A percentile compares a stretch with the other conserved stretches of the same genome.
These are phyloP conservation scores for Luidia sarsii DNA, from an alignment of 53 echinoderm and acorn worm species.

Conservation along the genomic window DNA sequence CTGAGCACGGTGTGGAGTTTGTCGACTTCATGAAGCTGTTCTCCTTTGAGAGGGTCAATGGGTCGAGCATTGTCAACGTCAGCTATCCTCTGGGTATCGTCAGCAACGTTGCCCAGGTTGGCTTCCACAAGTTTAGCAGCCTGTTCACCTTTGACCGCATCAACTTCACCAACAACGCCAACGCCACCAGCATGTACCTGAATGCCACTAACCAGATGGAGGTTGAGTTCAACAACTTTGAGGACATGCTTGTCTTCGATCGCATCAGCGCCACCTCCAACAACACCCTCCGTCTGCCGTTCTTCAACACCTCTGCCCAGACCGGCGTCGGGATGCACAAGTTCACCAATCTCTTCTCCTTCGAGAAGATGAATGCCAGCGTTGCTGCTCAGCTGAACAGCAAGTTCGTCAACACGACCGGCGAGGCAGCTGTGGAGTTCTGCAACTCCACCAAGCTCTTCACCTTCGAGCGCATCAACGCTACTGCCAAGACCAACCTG, in stretches of 20 bases:
- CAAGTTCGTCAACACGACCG: conserved; percentile 57
- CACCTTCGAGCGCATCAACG: conserved; percentile 70
- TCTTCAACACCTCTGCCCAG: conserved; percentile 51
- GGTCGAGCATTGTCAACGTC: conserved; percentile 41
- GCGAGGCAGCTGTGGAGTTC: conserved; percentile 50
- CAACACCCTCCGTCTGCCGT: conserved; percentile 47
- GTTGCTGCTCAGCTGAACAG: conserved; percentile 36
- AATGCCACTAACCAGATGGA: conserved; percentile 59
- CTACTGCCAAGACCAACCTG: conserved; percentile 55
- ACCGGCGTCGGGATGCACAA: conserved; percentile 52
- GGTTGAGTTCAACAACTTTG: conserved; percentile 57
- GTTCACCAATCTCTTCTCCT: conserved; percentile 64
- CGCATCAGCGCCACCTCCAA: conserved; percentile 54
- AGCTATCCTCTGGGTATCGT: conserved; percentile 36
- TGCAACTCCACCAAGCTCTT: conserved; percentile 64
- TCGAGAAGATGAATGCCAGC: conserved; percentile 61
- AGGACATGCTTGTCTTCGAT: conserved; percentile 55
- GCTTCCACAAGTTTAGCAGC: conserved; percentile 52
- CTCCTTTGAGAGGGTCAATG: conserved; percentile 67
- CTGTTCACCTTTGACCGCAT: conserved; percentile 57
- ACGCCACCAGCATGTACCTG: conserved; percentile 50
- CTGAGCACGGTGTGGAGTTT: conserved; percentile 60
- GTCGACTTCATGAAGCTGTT: conserved; percentile 64
- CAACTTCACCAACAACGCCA: conserved; percentile 45
- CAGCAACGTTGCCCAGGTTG: conserved; percentile 28